Base-by-base conservation (phyloP, 2,888 invertebrate genomes). In the Leucophenga maculata region DNA sequence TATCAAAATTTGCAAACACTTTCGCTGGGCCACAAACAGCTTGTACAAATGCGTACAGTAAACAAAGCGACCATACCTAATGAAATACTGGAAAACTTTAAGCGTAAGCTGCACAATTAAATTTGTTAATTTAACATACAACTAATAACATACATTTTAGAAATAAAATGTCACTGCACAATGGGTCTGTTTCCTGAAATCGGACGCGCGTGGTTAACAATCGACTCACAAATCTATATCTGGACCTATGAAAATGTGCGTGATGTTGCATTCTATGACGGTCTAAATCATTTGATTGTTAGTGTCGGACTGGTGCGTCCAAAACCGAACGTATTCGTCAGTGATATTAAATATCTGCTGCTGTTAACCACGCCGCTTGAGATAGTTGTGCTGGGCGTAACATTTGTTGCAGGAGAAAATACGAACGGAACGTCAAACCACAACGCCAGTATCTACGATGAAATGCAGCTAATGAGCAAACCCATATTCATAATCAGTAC, bases 171-270 rank as follows among this genome's bases (percentile, higher is more conserved):
- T 78, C 96, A 97, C 85, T 98, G 97, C 86, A 93, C 95, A 90
- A 98, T 99, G 97, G 99, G 99, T 3, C 90, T 99, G 9, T 98
- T 99, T 89, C 95, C 98, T 69, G 97, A 97, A 88, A 97, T 99
- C 77, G 94, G 94, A 68, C 91, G 99, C 85, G 98, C 98, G 0
- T 99, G 98, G 98, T 90, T 99, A 68, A 96, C 97, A 6, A 96
- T 99, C 78, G 99, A 99, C 87, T 97, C 97, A 81, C 97, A 98
- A 89, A 95, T 99, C 78, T 99, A 97, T 90, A 88, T 89, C 48
- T 99, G 99, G 99, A 95, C 97, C 31, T 99, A 97, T 89, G 97
- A 98, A 88, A 94, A 97, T 89, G 95, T 96, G 65, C 92, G 94
- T 73, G 99, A 99, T 90, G 93, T 99, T 31, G 97, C 98, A 0